These are phyloP conservation scores for Meloidogyne chitwoodi DNA, from an alignment of 1,140 invertebrate species.

Conservation along the genomic window DNA sequence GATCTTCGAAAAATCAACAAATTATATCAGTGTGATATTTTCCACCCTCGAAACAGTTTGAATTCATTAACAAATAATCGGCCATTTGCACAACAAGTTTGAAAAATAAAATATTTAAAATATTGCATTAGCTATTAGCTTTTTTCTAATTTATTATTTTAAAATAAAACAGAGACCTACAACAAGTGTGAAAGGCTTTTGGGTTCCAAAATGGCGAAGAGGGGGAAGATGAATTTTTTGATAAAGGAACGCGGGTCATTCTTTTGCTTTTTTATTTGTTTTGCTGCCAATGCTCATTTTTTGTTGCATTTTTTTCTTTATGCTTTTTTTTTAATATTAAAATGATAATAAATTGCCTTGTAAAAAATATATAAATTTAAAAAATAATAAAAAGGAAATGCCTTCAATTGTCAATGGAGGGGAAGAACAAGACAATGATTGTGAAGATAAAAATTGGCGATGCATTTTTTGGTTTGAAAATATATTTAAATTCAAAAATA, in stretches of 20 bases:
- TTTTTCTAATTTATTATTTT: not conserved
- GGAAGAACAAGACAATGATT: not conserved
- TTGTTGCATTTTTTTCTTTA: not conserved
- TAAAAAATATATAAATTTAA: not conserved
- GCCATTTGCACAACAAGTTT: not conserved
- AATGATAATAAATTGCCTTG: not conserved
- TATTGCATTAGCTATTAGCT: constrained; percentile 6
- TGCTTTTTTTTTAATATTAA: not conserved
- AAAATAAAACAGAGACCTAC: not conserved
- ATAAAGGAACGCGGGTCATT: not conserved
- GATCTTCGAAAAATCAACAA: constrained; percentile 64
- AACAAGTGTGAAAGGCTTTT: not conserved
- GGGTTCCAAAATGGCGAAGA: not conserved
- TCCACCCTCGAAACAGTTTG: not conserved
- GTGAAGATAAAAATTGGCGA: constrained; percentile 49
- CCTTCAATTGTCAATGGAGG: not conserved
- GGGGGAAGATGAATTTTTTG: not conserved
- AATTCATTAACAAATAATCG: not conserved
- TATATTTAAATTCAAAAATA: too few relatives aligned
- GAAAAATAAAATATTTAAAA: constrained; percentile 3
- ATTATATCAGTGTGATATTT: constrained; percentile 61
- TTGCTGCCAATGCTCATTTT: not conserved
- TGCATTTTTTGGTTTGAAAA: constrained; percentile 45
- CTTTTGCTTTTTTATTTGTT: not conserved
- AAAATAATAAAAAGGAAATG: not conserved